phyloP scores from a whole-genome alignment of 2,113 vertebrate genomes.

The Melanostigma gelatinosum region DNA sequence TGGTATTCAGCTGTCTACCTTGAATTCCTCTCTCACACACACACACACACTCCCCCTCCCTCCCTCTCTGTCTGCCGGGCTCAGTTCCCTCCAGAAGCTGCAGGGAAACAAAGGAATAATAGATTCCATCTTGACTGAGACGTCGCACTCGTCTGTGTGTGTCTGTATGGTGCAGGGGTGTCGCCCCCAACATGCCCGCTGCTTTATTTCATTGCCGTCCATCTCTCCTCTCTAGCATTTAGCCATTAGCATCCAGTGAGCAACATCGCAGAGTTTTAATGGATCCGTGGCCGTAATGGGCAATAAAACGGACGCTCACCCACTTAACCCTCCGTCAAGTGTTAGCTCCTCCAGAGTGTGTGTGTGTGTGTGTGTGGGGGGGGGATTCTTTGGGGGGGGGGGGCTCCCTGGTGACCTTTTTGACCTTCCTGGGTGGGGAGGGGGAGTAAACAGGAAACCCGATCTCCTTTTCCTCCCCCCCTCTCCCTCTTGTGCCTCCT shows the following conservation, averaged over 20 bases:
- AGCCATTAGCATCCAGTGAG: constrained; percentile 46
- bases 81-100: constrained; percentile 65
- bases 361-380: not conserved
- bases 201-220: not conserved
- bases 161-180: constrained; percentile 20
- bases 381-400: constrained; percentile 48
- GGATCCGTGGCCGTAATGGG: constrained; percentile 45
- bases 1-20: constrained; percentile 22
- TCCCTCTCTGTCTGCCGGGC: constrained; percentile 9
- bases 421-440: constrained; percentile 54
- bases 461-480: constrained; percentile 42
- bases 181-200: constrained; percentile 34
- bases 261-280: constrained; percentile 8
- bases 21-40: not conserved
- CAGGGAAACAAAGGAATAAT: constrained; percentile 74
- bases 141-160: constrained; percentile 11
- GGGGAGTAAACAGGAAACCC: constrained; percentile 62
- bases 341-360: constrained; percentile 19
- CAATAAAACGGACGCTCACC: constrained; percentile 49
- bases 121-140: constrained; percentile 69
- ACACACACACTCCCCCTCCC: not conserved
- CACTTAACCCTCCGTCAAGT: constrained; percentile 61
- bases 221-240: constrained; percentile 27
- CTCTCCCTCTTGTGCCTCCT: constrained; percentile 18
- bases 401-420: constrained; percentile 57